Percentiles rank a stretch among this genome's conserved stretches.
phyloP scores from a whole-genome alignment of 2,797 vertebrate genomes.

The Pseudocheirus occidentalis region DNA sequence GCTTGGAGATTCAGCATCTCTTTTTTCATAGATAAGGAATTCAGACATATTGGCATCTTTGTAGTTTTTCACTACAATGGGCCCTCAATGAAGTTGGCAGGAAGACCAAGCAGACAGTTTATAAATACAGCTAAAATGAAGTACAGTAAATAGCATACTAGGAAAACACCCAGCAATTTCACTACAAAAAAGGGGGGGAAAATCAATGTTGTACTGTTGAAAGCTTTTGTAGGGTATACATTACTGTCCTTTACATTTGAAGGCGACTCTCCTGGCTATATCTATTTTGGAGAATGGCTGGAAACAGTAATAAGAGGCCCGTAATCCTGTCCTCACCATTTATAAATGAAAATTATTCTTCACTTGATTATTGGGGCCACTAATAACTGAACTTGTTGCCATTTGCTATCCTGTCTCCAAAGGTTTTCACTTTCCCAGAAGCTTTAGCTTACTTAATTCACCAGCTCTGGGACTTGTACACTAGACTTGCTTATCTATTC shows the following conservation, averaged over 20 bases:
- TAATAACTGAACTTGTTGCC: not conserved
- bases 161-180: slow-evolving; percentile 50
- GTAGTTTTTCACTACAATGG: slow-evolving; percentile 42
- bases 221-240: not conserved
- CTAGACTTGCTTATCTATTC: not conserved
- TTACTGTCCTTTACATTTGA: not conserved
- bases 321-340: not conserved
- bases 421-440: not conserved
- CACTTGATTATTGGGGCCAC: not conserved
- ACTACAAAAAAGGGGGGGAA: slow-evolving; percentile 30
- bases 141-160: slow-evolving; percentile 63
- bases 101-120: slow-evolving; percentile 48
- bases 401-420: not conserved
- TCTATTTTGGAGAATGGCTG: slow-evolving; percentile 33
- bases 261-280: not conserved
- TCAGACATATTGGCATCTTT: slow-evolving; percentile 52
- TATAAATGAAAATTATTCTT: not conserved
- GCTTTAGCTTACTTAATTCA: not conserved
- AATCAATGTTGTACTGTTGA: not conserved
- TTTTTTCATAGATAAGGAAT: slow-evolving; percentile 38
- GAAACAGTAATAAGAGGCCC: not conserved
- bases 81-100: slow-evolving; percentile 51
- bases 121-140: slow-evolving; percentile 53
- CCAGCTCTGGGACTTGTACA: not conserved
- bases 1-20: slow-evolving; percentile 33